phyloP scores from a whole-genome alignment of 2,888 invertebrate species.

The Noctua comes region DNA sequence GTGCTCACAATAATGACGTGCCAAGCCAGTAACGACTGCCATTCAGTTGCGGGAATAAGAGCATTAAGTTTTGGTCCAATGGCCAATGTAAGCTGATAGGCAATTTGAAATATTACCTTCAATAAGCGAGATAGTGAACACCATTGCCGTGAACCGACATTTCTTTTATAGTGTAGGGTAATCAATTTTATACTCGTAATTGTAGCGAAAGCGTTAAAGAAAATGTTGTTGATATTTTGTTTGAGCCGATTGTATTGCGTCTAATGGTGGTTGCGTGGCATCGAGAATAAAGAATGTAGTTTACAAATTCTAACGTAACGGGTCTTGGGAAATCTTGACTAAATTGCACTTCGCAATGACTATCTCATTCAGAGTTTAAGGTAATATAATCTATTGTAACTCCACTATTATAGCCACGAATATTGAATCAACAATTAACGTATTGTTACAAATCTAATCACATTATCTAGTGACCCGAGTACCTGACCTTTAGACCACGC shows the following conservation, averaged over 20 bases:
- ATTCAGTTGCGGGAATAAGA: slow-evolving; percentile 70
- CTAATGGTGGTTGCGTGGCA: slow-evolving; percentile 53
- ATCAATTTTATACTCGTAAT: slow-evolving; percentile 80
- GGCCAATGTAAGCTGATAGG: slow-evolving; percentile 70
- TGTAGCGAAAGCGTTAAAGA: slow-evolving; percentile 79
- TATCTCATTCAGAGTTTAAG: slow-evolving; percentile 5
- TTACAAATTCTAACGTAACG: slow-evolving; percentile 31
- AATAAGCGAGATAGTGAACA: slow-evolving; percentile 72
- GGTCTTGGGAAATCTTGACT: slow-evolving; percentile 19
- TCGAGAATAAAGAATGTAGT: slow-evolving; percentile 42
- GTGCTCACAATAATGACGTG: slow-evolving; percentile 69
- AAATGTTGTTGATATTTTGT: slow-evolving; percentile 72
- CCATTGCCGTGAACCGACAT: slow-evolving; percentile 73
- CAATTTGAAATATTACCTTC: slow-evolving; percentile 76
- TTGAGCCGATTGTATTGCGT: slow-evolving; percentile 47
- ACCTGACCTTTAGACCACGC: slow-evolving; percentile 60
- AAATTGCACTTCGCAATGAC: slow-evolving; percentile 11
- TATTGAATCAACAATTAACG: slow-evolving; percentile 6
- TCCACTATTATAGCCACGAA: background rate
- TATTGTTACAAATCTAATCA: slow-evolving; percentile 50
- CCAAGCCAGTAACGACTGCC: slow-evolving; percentile 69
- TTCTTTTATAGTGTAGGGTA: slow-evolving; percentile 75
- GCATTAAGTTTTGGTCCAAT: slow-evolving; percentile 71
- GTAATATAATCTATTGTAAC: background rate
- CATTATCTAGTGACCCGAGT: slow-evolving; percentile 47